phyloP scores from a whole-genome alignment of 2,888 invertebrate genomes.

The Sussaba pulchella region DNA sequence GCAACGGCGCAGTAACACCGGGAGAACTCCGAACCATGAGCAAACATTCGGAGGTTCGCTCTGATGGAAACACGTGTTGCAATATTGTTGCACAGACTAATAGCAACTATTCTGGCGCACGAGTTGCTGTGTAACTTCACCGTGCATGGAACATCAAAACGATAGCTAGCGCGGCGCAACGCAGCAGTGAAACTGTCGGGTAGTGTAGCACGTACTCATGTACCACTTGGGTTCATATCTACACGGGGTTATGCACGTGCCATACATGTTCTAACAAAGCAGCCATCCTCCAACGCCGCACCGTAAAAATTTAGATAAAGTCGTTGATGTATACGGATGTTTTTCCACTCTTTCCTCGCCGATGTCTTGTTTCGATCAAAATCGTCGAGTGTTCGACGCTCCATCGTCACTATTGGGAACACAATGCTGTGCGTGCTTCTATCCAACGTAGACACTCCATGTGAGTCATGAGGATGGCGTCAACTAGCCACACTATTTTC shows the following conservation, averaged over 20 bases:
- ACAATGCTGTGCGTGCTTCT: no score
- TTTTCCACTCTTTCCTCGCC: no score
- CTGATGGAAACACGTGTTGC: slow-evolving; percentile 58
- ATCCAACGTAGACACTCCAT: no score
- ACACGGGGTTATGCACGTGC: background rate
- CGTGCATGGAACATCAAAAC: background rate
- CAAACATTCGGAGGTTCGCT: slow-evolving; percentile 46
- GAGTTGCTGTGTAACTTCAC: slow-evolving; percentile 27
- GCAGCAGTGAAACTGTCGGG: background rate
- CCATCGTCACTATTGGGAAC: no score
- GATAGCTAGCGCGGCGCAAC: background rate
- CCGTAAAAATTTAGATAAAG: no score
- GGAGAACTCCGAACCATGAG: slow-evolving; percentile 10
- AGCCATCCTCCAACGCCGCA: no score
- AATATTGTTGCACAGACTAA: slow-evolving; percentile 56
- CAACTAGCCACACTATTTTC: no score
- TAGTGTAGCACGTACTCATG: slow-evolving; percentile 11
- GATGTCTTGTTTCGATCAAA: no score
- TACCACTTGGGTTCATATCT: background rate
- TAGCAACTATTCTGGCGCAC: slow-evolving; percentile 42
- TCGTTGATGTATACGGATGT: no score
- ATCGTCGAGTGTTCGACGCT: no score
- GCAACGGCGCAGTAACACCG: background rate
- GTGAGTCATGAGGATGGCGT: no score
- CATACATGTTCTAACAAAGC: background rate